Conservation (phyloP, 1,140 invertebrate genomes). For the Trachymyrmex septentrionalis region DNA sequence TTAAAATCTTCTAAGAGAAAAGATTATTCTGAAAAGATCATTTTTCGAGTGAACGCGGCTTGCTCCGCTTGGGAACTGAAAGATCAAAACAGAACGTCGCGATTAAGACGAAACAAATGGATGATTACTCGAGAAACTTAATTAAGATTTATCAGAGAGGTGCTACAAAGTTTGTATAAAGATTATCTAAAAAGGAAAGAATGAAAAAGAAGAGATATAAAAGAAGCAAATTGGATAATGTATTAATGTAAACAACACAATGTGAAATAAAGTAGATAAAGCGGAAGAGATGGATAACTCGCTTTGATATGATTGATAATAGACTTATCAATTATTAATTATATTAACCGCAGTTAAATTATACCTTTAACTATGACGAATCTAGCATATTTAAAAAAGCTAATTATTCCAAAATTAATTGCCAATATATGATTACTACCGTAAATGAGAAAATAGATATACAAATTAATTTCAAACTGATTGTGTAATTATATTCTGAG, state of each 20-base stretch:
- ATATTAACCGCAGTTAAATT: slow-evolving; percentile 18
- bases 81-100: too few species aligned
- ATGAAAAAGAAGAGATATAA: too few species aligned
- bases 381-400: not conserved
- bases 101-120: not conserved
- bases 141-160: not conserved
- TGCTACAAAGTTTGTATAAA: not conserved
- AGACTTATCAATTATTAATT: not conserved
- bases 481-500: not conserved
- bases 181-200: not conserved
- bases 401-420: slow-evolving; percentile 15
- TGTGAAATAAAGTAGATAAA: not conserved
- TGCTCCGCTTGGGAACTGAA: too few species aligned
- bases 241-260: not conserved
- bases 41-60: too few species aligned
- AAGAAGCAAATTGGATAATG: not conserved
- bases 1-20: too few species aligned
- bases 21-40: too few species aligned
- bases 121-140: not conserved
- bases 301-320: not conserved
- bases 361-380: not conserved
- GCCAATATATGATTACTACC: not conserved
- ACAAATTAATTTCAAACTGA: not conserved
- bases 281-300: not conserved
- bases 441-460: not conserved